phyloP scores from a whole-genome alignment of 2,888 invertebrate genomes.

The Fabriciana adippe region DNA sequence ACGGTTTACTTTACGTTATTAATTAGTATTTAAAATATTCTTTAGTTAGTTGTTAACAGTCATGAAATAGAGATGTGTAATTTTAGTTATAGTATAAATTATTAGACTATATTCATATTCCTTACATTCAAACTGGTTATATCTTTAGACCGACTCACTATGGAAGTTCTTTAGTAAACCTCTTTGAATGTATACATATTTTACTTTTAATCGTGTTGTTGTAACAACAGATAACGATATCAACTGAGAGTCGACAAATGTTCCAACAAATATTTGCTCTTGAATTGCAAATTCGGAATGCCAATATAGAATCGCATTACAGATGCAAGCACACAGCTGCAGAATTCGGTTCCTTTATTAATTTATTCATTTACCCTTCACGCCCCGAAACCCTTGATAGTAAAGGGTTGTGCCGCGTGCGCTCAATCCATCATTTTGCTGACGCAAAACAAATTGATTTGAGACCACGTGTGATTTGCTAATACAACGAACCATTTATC shows the following conservation, averaged over 20 bases:
- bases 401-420: conserved; percentile 63
- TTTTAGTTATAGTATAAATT: too few species aligned
- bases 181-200: not conserved
- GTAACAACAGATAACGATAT: conserved; percentile 17
- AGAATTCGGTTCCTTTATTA: conserved; percentile 62
- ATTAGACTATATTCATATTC: too few species aligned
- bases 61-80: not conserved
- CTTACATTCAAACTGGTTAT: too few species aligned
- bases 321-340: conserved; percentile 71
- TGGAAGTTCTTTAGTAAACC: too few species aligned
- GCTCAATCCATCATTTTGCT: conserved; percentile 66
- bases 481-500: conserved; percentile 16
- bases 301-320: conserved; percentile 47
- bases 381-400: conserved; percentile 67
- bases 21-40: conserved; percentile 13
- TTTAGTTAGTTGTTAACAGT: conserved; percentile 2
- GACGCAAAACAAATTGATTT: conserved; percentile 74
- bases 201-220: not conserved
- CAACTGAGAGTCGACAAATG: conserved; percentile 24
- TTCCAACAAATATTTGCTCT: conserved; percentile 39
- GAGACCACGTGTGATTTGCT: conserved; percentile 40
- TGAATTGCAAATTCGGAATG: conserved; percentile 37
- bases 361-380: conserved; percentile 79
- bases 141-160: too few species aligned
- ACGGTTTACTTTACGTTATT: not conserved